phyloP scores from a whole-genome alignment of 2,888 invertebrate genomes.

The Noctuana brunneofusca region DNA sequence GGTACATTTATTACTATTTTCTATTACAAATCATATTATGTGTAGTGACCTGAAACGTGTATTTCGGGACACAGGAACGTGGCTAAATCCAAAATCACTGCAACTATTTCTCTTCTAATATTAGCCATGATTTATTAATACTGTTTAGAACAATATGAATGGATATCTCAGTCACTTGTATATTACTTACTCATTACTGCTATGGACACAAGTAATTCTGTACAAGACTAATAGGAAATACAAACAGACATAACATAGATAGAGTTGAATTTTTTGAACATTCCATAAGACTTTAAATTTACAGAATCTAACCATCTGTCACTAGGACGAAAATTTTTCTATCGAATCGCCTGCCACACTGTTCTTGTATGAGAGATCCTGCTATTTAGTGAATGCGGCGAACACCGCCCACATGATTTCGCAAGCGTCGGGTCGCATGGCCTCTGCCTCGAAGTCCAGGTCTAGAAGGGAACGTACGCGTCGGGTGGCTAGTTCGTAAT shows the following conservation, averaged over 20 bases:
- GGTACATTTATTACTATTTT: no score
- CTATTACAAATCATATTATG: no score
- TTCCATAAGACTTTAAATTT: conserved; percentile 25
- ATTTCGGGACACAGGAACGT: background rate
- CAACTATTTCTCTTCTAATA: background rate
- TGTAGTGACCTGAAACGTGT: no score
- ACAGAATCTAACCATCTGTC: conserved; percentile 9
- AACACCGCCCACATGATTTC: conserved; percentile 99
- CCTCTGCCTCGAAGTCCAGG: conserved; percentile 97
- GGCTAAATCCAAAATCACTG: background rate
- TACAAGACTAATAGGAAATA: conserved; percentile 23
- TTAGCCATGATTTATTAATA: conserved; percentile 1
- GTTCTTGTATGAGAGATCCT: conserved; percentile 5
- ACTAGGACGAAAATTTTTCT: conserved; percentile 17
- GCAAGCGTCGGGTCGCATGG: conserved; percentile 93
- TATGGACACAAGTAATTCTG: conserved; percentile 24
- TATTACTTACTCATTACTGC: conserved; percentile 17
- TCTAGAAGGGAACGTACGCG: conserved; percentile 97
- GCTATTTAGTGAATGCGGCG: conserved; percentile 98
- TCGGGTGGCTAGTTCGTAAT: conserved; percentile 99
- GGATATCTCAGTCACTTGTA: conserved; percentile 20
- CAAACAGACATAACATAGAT: conserved; percentile 5
- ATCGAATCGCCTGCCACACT: background rate
- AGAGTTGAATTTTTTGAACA: conserved; percentile 18
- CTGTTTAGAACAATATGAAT: conserved; percentile 17